Conservation (phyloP, 2,113 vertebrate genomes). For the Pycnonotus jocosus region DNA sequence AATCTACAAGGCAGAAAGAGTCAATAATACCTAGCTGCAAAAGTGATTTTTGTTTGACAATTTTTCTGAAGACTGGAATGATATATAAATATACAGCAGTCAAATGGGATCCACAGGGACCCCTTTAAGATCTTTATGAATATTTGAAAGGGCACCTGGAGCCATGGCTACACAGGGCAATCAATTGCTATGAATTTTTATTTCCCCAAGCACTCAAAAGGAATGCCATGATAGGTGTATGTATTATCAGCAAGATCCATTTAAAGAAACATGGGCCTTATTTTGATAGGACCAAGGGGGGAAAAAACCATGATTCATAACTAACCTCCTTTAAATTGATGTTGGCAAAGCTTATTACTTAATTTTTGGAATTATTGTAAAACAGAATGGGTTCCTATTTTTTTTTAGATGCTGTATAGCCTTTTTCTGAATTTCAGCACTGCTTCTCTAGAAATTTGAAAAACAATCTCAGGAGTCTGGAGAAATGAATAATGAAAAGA, state of each 20-base stretch:
- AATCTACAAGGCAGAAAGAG: background rate
- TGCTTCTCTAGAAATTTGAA: conserved; percentile 2
- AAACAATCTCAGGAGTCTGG: background rate
- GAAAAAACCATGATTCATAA: background rate
- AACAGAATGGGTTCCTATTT: background rate
- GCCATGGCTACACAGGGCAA: conserved; percentile 24
- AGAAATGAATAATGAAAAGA: background rate
- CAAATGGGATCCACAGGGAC: conserved; percentile 15
- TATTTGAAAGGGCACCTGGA: conserved; percentile 61
- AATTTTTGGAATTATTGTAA: conserved; percentile 17
- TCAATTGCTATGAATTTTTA: conserved; percentile 61
- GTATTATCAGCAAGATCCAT: conserved; percentile 16
- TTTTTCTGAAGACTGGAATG: conserved; percentile 36
- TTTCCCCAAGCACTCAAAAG: background rate
- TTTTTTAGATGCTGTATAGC: background rate
- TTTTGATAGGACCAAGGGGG: background rate
- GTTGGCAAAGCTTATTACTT: background rate
- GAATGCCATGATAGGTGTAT: conserved; percentile 6
- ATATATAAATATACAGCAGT: conserved; percentile 47
- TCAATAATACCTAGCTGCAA: conserved; percentile 32
- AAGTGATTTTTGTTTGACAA: conserved; percentile 50
- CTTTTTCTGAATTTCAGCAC: background rate
- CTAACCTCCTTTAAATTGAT: conserved; percentile 13
- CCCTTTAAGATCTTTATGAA: conserved; percentile 59
- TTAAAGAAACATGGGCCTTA: conserved; percentile 7